Base-by-base conservation (phyloP, 2,113 vertebrate genomes). In the Camelus dromedarius region DNA sequence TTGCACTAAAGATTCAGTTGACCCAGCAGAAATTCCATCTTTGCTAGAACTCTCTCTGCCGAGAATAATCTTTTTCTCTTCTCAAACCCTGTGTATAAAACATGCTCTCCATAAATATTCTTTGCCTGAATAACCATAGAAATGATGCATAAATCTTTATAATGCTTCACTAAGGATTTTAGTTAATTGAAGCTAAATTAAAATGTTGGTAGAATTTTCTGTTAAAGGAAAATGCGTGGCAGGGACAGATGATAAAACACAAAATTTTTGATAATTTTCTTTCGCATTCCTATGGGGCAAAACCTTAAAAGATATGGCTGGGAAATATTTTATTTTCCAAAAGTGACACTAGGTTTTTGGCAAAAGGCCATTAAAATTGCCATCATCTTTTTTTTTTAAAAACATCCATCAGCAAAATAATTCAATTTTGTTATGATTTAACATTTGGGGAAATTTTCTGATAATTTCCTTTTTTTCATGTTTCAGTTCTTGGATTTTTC, bases 161-260 rank as follows among this genome's bases (percentile, higher is more conserved):
- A 79, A 64, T 94, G 0, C 56, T 89, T 91, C 88, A 1, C 35
- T 66, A 48, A 32, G 50, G 75, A 73, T 11, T 88, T 96, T 48
- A 95, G 76, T 97, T 76, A 87, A 96, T 92, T 76, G 5, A 96
- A 94, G 35, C 86, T 79, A 87, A 69, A 76, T 97, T 97, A 94
- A 67, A 80, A 93, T 48, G 93, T 95, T 56, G 77, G 38, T 89
- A 84, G 92, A 15, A 2, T 92, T 89, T 79, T 97, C 56, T 95
- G n/a, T 83, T 96, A 26, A 26, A 22, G 50, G 81, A 76, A 69
- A 93, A 54, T 85, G 56, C 81, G 96, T 98, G 95, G 54, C 80
- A 97, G 52, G 7, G 38, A 58, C 38, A 56, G 35, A n/a, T 76
- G 50, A 52, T 69, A 46, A 46, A 96, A 46, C 19, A 81, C 50